Evolutionary conservation across 2,113 vertebrate genomes (phyloP), one percentile per base, ranked within the genome.

Genomic region (Dicentrarchus labrax): DNA sequence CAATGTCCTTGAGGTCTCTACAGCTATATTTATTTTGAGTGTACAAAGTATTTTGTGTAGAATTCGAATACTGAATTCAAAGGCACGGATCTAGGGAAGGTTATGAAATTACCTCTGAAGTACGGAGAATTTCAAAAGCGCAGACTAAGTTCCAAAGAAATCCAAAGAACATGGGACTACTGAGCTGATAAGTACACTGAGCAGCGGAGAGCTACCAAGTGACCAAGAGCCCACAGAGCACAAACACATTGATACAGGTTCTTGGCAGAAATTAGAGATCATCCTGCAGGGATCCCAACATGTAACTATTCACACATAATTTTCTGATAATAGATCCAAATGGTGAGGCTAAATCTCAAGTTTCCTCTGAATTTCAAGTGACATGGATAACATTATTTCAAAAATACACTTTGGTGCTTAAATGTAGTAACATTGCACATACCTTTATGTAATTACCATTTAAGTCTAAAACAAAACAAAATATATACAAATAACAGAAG

Each of bases 91-190:
- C 43, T 43, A 5, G 0, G 39, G 24, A 19, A 77, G 77, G 68
- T 80, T 41, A 61, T 59, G 57, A 65, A 84, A 86, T 45, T 11
- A 72, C 19, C 47, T 82, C n/a, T 80, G 43, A 64, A 84, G 65
- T 64, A 53, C 38, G 38, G 47, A 72, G 30, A 60, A 76, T 81
- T 76, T 84, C 66, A 76, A 82, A 76, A 64, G 66, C 12, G n/a
- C 10, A n/a, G 15, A 60, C 24, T 5, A 47, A 30, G 22, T 43
- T 62, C 19, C 45, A 83, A 57, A 66, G 17, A 78, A 56, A 67
- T 53, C 39, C 2, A 36, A 78, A 76, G 4, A 76, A 76, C 16
- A 8, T 4, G 43, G 0, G 1, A 82, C 21, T 39, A 7, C 2
- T 22, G 39, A 67, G 47, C 45, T 22, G 30, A 30, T 11, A 45